Percentiles rank a stretch among this genome's conserved stretches.
Evolutionary conservation across 1,140 invertebrate genomes (phyloP).

Genomic region (Scaptodrosophila lebanonensis): DNA sequence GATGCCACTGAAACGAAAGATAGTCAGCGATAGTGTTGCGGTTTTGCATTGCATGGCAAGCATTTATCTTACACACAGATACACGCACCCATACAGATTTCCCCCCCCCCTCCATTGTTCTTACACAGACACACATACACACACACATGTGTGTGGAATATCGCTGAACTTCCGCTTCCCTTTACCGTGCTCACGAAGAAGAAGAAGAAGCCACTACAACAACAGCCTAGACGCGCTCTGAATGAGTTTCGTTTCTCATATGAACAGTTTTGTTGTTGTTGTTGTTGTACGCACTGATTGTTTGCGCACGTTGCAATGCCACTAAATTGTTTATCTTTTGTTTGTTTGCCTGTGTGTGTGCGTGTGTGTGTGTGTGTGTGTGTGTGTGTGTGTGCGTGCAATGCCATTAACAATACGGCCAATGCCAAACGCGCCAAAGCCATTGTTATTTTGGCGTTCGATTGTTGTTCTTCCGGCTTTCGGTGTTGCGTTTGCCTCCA

Average conservation of each 20-base stretch:
- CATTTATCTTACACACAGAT: conserved; percentile 22
- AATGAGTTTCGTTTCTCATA: conserved; percentile 10
- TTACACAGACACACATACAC: conserved; percentile 10
- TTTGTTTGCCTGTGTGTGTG: conserved; percentile 16
- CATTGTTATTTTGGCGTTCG: conserved; percentile 72
- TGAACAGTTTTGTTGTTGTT: conserved; percentile 27
- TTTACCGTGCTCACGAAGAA: conserved; percentile 21
- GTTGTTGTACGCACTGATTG: conserved; percentile 66
- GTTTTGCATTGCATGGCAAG: conserved; percentile 10
- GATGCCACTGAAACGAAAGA: conserved; percentile 25
- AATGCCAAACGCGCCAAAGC: conserved; percentile 72
- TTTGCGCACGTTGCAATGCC: conserved; percentile 61
- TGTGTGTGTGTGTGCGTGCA: conserved; percentile 9
- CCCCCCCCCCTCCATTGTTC: too few relatives aligned
- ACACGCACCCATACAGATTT: too few relatives aligned
- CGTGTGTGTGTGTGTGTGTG: conserved; percentile 19
- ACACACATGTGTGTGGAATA: conserved; percentile 3
- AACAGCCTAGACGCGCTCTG: too few relatives aligned
- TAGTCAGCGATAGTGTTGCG: conserved; percentile 29
- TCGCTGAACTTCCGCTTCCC: conserved; percentile 34
- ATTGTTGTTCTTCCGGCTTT: conserved; percentile 74
- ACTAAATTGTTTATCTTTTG: conserved; percentile 66
- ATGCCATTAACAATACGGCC: conserved; percentile 72
- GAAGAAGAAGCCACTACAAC: too few relatives aligned
- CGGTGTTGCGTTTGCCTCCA: conserved; percentile 27